phyloP scores from a whole-genome alignment of 2,113 vertebrate species.

The Petrocephalus zakoni region DNA sequence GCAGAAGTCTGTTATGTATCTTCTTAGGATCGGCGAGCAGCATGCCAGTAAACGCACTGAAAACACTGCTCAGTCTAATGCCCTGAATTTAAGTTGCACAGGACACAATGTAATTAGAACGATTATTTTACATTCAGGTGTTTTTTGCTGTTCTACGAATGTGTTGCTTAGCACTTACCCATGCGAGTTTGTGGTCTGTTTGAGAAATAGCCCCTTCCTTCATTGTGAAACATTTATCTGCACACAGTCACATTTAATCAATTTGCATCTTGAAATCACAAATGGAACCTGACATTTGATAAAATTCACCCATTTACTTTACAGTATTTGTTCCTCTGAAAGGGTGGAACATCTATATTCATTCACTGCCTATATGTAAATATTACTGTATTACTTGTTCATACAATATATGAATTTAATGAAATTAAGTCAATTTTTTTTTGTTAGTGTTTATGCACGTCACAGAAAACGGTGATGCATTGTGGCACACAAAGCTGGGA shows the following conservation, averaged over 20 bases:
- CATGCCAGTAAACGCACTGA: not conserved
- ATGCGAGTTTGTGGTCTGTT: not conserved
- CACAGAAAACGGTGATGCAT: not conserved
- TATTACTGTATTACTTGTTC: not conserved
- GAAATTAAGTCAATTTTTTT: not conserved
- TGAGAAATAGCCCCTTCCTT: not conserved
- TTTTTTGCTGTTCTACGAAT: not conserved
- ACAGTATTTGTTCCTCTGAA: not conserved
- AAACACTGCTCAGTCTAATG: not conserved
- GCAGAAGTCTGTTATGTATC: not conserved
- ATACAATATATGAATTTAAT: not conserved
- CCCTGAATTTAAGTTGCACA: not conserved
- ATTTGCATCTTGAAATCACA: not conserved
- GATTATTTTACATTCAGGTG: not conserved
- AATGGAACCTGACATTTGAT: not conserved
- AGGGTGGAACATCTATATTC: not conserved
- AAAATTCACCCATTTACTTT: not conserved
- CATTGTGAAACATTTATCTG: not conserved
- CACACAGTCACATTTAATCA: not conserved
- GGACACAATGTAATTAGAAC: not conserved
- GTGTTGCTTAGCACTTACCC: not conserved
- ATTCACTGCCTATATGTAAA: not conserved
- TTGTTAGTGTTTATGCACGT: not conserved
- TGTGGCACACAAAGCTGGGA: not conserved
- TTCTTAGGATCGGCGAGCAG: not conserved